These are phyloP conservation scores for Stegodyphus dumicola DNA, from an alignment of 1,140 invertebrate genomes.

Conservation along the genomic window DNA sequence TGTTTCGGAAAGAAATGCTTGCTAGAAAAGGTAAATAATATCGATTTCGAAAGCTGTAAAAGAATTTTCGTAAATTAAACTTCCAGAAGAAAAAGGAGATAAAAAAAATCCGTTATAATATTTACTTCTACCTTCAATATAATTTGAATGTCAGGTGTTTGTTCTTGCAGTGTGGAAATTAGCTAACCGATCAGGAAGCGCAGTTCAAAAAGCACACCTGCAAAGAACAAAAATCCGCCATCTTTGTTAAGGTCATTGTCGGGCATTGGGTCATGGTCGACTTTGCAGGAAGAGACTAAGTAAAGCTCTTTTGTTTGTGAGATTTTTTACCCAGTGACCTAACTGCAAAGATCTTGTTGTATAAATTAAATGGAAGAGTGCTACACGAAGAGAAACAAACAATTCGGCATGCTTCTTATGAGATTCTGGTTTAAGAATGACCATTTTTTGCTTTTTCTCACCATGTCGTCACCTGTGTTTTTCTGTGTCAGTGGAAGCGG, in stretches of 20 bases:
- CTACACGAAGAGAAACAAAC: neutral
- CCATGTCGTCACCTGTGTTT: neutral
- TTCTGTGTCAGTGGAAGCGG: neutral
- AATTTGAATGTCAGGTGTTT: too few relatives aligned
- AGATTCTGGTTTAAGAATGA: neutral
- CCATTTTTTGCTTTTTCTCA: neutral
- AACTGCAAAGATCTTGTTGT: neutral
- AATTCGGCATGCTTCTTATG: neutral
- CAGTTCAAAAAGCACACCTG: conserved; percentile 17
- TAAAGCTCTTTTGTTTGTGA: too few relatives aligned
- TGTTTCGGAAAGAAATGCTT: too few relatives aligned
- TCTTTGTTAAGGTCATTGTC: conserved; percentile 39
- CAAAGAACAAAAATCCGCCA: neutral
- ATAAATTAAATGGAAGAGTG: neutral
- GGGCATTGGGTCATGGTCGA: conserved; percentile 50
- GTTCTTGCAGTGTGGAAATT: too few relatives aligned
- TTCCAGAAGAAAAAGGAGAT: too few relatives aligned
- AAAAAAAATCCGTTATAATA: too few relatives aligned
- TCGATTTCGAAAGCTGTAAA: too few relatives aligned
- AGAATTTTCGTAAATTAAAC: too few relatives aligned
- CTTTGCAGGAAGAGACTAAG: conserved; percentile 6
- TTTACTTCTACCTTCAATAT: too few relatives aligned
- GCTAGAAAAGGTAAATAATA: too few relatives aligned
- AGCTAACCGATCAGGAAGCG: conserved; percentile 22
- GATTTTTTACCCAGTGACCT: conserved; percentile 47